These are phyloP conservation scores for Aegotheles bennettii DNA, from an alignment of 2,113 vertebrate species.

Conservation along the genomic window DNA sequence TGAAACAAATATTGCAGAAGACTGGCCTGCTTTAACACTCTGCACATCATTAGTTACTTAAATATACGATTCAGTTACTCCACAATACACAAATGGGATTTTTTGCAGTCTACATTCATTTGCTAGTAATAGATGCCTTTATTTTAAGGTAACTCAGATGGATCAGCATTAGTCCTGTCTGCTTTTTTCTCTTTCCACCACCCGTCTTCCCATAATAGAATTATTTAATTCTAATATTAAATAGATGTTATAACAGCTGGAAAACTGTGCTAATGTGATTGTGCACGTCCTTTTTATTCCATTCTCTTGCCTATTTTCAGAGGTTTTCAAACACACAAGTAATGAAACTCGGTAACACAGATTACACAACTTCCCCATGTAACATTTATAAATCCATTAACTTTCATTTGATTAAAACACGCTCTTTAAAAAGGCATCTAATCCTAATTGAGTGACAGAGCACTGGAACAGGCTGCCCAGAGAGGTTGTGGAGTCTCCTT, in stretches of 20 bases:
- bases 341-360: background rate
- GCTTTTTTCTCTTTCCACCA: background rate
- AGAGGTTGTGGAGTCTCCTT: too few species aligned
- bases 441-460: too few species aligned
- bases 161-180: background rate
- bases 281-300: background rate
- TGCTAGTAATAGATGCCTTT: background rate
- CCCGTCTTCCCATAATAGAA: rapidly evolving
- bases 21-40: background rate
- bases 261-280: background rate
- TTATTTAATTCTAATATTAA: background rate
- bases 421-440: background rate
- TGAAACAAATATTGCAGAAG: background rate
- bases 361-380: background rate
- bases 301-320: background rate
- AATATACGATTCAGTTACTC: background rate
- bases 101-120: background rate
- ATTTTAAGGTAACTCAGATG: background rate
- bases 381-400: background rate
- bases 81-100: rapidly evolving
- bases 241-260: background rate
- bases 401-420: background rate
- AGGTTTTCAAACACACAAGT: background rate
- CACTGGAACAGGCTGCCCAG: too few species aligned
- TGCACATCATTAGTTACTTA: background rate